Evolutionary conservation across 2,888 invertebrate genomes (phyloP), one percentile per base, ranked within the genome.

Genomic region (Sicus ferrugineus): DNA sequence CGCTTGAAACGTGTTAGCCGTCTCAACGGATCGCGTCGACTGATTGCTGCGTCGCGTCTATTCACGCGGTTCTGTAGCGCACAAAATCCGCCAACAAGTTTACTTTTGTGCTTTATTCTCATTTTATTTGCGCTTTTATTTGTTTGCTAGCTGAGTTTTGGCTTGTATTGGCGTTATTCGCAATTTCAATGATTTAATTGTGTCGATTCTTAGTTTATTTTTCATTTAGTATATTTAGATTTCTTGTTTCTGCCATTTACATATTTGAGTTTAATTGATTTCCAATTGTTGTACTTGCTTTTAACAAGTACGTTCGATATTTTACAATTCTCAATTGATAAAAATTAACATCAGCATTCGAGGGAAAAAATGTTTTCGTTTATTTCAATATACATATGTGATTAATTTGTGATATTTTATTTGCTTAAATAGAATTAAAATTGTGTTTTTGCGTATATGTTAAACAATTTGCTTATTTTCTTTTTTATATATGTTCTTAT

Each of bases 1-100:
- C 34, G 19, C 48, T 31, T 31, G 67, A 9, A 67, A 58, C 75
- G 77, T 81, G 81, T 80, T 82, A 79, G 79, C 78, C 79, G 80
- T 76, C 79, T 76, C 77, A 78, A 82, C 83, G 79, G 80, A 82
- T 80, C 79, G 79, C 79, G 74, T 79, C 80, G 81, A 82, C 81
- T 81, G 82, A 82, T 76, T 75, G 72, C 72, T 69, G 67, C 70
- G 71, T 61, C 52, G 59, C 26, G 26, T 50, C 26, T 28, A 23
- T 48, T 59, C 46, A 19, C 50, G 28, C 61, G 52, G 19, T 66
- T 38, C 59, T 63, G 21, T 23, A 26, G 23, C 52, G 56, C 52
- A n/a, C 30, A 26, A 56, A 26, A 62, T 52, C 64, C 50, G 58
- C 31, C 64, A 16, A 31, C 56, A 59, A 64, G 69, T 72, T 64